Evolutionary conservation across 37 sponge, comb jelly and placozoan species (phyloP).

Genomic region (Lycopodina hypogea): DNA sequence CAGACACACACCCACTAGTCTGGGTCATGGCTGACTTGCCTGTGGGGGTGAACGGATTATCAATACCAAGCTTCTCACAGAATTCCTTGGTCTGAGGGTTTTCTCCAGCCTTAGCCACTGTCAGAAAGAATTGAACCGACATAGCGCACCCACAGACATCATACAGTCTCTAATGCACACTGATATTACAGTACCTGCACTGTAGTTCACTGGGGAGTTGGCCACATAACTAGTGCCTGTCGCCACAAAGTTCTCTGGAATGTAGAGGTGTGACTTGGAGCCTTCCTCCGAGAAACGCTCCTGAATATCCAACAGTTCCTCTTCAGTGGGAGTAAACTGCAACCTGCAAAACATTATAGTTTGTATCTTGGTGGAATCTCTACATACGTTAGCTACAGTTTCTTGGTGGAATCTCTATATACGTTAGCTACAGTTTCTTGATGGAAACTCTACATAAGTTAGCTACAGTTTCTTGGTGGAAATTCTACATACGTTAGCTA

Average conservation of each 20-base stretch:
- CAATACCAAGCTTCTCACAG: conserved; percentile 68
- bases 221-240: conserved; percentile 29
- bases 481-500: too few relatives aligned
- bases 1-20: neutral
- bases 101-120: conserved; percentile 30
- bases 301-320: conserved; percentile 34
- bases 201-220: neutral
- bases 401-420: too few relatives aligned
- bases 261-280: conserved; percentile 22
- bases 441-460: too few relatives aligned
- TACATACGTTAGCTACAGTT: too few relatives aligned
- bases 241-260: conserved; percentile 59
- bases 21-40: neutral
- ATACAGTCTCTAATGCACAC: too few relatives aligned
- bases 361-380: too few relatives aligned
- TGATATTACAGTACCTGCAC: too few relatives aligned
- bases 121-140: neutral
- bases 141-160: neutral
- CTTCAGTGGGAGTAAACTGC: conserved; percentile 15
- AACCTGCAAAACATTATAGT: neutral
- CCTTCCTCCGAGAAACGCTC: conserved; percentile 25
- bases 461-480: too few relatives aligned
- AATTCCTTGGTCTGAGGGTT: conserved; percentile 72
- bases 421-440: too few relatives aligned
- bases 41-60: conserved; percentile 48